Percentiles rank a stretch among this genome's conserved stretches.
Conservation (phyloP, 2,113 vertebrate genomes). For the Ceyx margarethae region DNA sequence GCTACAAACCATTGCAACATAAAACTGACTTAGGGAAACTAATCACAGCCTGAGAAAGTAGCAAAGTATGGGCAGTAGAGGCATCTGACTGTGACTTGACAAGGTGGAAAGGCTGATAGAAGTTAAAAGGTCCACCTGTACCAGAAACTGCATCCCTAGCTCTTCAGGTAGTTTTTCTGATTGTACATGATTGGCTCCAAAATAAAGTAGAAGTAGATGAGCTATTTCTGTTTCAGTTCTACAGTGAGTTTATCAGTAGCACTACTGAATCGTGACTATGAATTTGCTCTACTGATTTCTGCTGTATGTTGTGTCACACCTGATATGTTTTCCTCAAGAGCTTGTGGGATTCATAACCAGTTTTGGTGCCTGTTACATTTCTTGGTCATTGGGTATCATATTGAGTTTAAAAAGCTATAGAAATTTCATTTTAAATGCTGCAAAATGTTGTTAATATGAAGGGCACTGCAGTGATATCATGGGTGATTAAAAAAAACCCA, state of each 20-base stretch:
- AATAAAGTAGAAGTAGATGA: not conserved
- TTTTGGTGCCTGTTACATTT: not conserved
- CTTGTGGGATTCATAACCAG: not conserved
- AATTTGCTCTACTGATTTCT: not conserved
- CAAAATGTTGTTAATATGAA: not conserved
- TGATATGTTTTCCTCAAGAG: not conserved
- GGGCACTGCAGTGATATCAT: not conserved
- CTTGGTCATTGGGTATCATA: not conserved
- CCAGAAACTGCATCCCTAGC: not conserved
- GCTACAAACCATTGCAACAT: not conserved
- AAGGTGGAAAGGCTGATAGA: no score
- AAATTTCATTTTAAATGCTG: not conserved
- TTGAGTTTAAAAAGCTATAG: not conserved
- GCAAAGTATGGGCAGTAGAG: accelerated
- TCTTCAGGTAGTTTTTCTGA: not conserved
- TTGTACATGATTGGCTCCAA: not conserved
- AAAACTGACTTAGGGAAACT: not conserved
- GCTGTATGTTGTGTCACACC: not conserved
- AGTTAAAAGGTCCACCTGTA: not conserved
- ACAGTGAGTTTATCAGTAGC: not conserved
- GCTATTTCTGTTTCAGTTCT: not conserved
- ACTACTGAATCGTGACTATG: not conserved
- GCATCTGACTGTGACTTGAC: not conserved
- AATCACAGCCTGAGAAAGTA: not conserved
- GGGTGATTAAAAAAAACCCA: not conserved